phyloP scores from a whole-genome alignment of 2,797 vertebrate genomes.

The Enteromius paludinosus region DNA sequence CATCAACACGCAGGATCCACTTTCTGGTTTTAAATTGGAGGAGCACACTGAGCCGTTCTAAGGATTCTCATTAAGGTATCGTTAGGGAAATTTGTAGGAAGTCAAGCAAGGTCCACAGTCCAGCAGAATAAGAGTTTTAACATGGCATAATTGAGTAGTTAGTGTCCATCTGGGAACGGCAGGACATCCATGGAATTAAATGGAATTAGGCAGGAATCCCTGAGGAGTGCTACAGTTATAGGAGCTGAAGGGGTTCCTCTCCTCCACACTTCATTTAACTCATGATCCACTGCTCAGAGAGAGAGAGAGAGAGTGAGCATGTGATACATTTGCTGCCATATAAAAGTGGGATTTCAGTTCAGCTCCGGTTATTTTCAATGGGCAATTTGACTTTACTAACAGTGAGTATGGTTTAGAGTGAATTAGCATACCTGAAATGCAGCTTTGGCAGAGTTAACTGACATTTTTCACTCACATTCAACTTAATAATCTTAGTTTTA shows the following conservation, averaged over 20 bases:
- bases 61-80: conserved; percentile 45
- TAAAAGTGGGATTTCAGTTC: not conserved
- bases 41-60: conserved; percentile 29
- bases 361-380: not conserved
- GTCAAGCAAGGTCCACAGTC: conserved; percentile 34
- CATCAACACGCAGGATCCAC: conserved; percentile 10
- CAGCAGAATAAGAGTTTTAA: conserved; percentile 42
- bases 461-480: not conserved
- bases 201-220: conserved; percentile 54
- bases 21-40: conserved; percentile 33
- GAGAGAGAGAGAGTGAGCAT: conserved; percentile 22
- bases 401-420: conserved; percentile 5
- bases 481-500: conserved; percentile 22
- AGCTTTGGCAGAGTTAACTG: conserved; percentile 27
- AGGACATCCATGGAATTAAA: conserved; percentile 52
- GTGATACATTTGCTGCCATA: not conserved
- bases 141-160: conserved; percentile 47
- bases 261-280: conserved; percentile 58
- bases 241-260: conserved; percentile 38
- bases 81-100: conserved; percentile 46
- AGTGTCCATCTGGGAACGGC: conserved; percentile 41
- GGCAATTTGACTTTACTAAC: conserved; percentile 15
- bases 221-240: conserved; percentile 36
- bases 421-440: conserved; percentile 12
- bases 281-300: conserved; percentile 49